Base-by-base conservation (phyloP, 1,140 invertebrate species). In the Amyelois transitella region DNA sequence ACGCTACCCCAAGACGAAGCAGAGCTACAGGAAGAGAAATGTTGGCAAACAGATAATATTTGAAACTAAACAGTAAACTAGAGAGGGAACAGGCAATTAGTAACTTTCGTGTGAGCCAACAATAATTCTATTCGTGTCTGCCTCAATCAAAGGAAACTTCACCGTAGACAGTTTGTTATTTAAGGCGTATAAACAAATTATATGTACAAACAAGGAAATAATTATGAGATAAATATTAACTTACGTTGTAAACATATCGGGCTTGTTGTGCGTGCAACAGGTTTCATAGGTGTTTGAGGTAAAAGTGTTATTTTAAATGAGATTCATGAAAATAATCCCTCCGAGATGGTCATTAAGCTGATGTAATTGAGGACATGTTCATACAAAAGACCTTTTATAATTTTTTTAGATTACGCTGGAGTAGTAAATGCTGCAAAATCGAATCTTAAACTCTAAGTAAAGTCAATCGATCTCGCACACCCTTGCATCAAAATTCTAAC, bases 31-130 rank as follows among this genome's bases (percentile, higher is more conserved):
- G 32, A 20, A 45, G 43, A 45, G 2, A 19, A 45, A 17, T 45
- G 43, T 45, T 45, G 18, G 43, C 43, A 45, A 45, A 45, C 43
- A 45, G 18, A 45, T 20, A 38, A 38, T 38, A 45, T 45, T 19
- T 45, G 43, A 19, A 45, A 45, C 43, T 45, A 45, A 19, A 18
- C 43, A 2, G 43, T 45, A 45, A 45, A 45, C 19, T n/a, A 12
- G 18, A 12, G 14, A 6, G 1, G 43, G 14, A 44, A 5, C 1
- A 7, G 43, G 43, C 43, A 45, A 45, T 45, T 45, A 45, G 6
- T 8, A 45, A 45, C 19, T 18, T 45, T 45, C 19, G 18, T n/a
- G 19, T 1, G 14, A 44, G 19, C 6, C 5, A 19, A 45, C 43
- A 45, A 45, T 45, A 45, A 45, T 45, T 20, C 43, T 20, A 14